These are phyloP conservation scores for Gopherus flavomarginatus DNA, from an alignment of 2,113 vertebrate species.

Conservation along the genomic window DNA sequence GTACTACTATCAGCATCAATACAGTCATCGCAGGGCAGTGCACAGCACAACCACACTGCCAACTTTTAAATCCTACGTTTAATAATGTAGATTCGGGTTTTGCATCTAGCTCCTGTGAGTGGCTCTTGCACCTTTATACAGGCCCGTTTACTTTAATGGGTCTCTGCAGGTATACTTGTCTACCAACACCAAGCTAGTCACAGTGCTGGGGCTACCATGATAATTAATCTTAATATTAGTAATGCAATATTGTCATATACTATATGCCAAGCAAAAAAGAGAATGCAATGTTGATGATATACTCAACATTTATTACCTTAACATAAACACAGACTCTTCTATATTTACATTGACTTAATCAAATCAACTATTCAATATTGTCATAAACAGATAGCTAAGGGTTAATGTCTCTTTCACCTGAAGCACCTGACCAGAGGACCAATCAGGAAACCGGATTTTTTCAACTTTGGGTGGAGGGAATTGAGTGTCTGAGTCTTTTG, in stretches of 20 bases:
- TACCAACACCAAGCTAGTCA: neutral
- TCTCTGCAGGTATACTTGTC: neutral
- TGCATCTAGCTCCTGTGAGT: neutral
- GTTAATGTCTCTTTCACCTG: too few species aligned
- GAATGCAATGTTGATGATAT: neutral
- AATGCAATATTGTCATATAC: neutral
- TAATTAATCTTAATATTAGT: neutral
- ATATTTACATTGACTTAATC: neutral
- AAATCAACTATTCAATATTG: neutral
- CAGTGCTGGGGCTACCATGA: neutral
- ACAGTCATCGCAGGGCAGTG: neutral
- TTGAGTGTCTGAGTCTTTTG: too few species aligned
- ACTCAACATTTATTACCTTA: neutral
- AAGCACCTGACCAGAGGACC: too few species aligned
- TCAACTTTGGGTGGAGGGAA: too few species aligned
- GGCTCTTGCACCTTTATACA: neutral
- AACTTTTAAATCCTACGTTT: neutral
- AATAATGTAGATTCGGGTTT: neutral
- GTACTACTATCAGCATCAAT: neutral
- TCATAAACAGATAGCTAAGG: too few species aligned
- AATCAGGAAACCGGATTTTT: too few species aligned
- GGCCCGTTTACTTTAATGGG: neutral
- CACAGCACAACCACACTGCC: rapidly evolving
- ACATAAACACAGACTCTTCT: neutral
- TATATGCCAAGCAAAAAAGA: neutral